These are phyloP conservation scores for Platalea minor DNA, from an alignment of 2,797 vertebrate species.

Conservation along the genomic window DNA sequence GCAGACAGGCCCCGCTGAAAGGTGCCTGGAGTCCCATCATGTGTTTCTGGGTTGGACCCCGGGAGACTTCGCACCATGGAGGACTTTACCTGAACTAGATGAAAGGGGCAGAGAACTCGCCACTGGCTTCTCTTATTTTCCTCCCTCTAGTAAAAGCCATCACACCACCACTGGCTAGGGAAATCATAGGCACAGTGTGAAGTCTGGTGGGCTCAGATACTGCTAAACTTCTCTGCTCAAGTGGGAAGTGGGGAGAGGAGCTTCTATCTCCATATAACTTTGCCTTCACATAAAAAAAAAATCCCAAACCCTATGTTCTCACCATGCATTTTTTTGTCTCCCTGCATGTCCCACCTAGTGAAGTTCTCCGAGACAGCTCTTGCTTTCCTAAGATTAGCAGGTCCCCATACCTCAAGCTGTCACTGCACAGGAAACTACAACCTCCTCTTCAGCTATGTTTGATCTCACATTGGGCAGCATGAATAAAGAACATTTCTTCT, in stretches of 20 bases:
- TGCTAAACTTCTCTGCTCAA: neutral
- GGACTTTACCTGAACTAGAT: neutral
- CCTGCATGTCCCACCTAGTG: neutral
- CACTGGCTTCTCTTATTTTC: neutral
- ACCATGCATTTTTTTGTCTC: accelerated
- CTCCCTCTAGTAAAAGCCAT: neutral
- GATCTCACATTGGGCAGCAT: neutral
- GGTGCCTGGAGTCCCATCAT: neutral
- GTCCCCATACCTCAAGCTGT: neutral
- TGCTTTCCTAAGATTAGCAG: neutral
- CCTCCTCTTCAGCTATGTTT: neutral
- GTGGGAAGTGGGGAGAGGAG: neutral
- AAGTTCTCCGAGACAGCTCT: neutral
- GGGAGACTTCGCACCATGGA: neutral
- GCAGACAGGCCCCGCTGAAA: neutral
- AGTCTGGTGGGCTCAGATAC: neutral
- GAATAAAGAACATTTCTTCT: neutral
- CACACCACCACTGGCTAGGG: neutral
- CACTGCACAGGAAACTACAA: neutral
- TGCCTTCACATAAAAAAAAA: neutral
- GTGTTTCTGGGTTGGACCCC: neutral
- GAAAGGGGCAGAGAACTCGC: neutral
- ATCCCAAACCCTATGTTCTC: neutral
- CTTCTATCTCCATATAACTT: neutral
- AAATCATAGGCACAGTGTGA: neutral